Percentiles rank a stretch among this genome's conserved stretches.
phyloP scores from a whole-genome alignment of 92 coral and sea anemone species.

The Diadumene lineata region DNA sequence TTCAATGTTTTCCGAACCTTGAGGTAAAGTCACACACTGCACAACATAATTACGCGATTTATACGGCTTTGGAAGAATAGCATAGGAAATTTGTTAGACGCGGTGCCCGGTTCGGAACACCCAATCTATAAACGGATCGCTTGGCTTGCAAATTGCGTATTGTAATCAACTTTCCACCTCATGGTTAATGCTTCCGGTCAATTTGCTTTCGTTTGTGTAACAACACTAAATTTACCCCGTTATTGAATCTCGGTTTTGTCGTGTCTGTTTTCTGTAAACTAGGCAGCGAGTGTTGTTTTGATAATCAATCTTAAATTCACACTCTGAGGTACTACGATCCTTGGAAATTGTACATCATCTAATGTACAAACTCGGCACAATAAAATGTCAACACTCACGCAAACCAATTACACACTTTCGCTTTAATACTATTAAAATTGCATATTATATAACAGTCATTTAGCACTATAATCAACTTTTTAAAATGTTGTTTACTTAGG shows the following conservation, averaged over 20 bases:
- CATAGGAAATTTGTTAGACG: not conserved
- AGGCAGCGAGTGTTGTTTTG: not conserved
- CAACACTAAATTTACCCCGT: not conserved
- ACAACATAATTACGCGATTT: not conserved
- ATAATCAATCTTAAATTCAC: not conserved
- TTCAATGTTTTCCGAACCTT: not conserved
- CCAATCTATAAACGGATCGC: not conserved
- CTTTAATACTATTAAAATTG: not conserved
- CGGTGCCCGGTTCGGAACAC: not conserved
- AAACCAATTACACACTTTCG: not conserved
- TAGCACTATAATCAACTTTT: not conserved
- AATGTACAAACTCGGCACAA: not conserved
- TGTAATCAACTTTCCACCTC: not conserved
- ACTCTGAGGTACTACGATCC: not conserved
- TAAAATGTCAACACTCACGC: not conserved
- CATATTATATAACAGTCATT: not conserved
- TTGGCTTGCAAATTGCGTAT: not conserved
- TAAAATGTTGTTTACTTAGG: not conserved
- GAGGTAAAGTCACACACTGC: not conserved
- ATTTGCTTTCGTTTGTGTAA: conserved; percentile 4
- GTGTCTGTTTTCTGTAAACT: not conserved
- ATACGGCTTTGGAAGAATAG: not conserved
- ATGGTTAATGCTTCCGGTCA: not conserved
- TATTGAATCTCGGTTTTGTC: not conserved
- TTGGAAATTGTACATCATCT: not conserved